phyloP scores from a whole-genome alignment of 2,888 invertebrate species.

The Tetranychus truncatus region DNA sequence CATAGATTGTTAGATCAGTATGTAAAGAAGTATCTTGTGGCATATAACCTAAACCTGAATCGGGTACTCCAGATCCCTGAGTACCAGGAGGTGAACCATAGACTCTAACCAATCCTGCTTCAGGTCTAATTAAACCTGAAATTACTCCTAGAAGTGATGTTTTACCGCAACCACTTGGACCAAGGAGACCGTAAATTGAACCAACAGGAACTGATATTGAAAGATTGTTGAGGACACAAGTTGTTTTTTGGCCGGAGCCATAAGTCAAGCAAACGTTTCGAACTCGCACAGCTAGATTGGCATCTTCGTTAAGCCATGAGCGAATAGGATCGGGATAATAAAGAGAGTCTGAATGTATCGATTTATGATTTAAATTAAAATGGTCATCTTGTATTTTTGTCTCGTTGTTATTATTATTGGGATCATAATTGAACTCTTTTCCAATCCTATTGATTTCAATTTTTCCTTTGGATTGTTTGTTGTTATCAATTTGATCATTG shows the following conservation, averaged over 20 bases:
- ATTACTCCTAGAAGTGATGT: neutral
- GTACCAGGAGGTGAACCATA: neutral
- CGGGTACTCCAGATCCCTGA: neutral
- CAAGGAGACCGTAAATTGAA: neutral
- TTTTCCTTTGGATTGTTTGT: no score
- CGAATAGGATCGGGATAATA: neutral
- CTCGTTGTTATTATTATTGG: no score
- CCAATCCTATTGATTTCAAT: no score
- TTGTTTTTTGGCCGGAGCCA: neutral
- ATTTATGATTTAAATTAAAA: no score
- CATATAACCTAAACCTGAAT: conserved; percentile 14
- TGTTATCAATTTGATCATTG: no score
- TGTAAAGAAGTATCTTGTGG: conserved; percentile 3
- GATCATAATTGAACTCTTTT: no score
- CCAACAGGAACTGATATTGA: neutral
- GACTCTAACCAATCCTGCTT: neutral
- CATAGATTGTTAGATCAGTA: neutral
- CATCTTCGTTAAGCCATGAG: neutral
- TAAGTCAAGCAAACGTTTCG: neutral
- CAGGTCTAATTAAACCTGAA: neutral
- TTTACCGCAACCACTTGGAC: conserved; percentile 12
- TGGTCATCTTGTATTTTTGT: no score
- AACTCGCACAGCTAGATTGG: neutral
- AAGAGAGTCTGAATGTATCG: neutral
- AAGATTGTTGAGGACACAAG: neutral